Evolutionary conservation across 2,113 vertebrate genomes (phyloP).

Genomic region (Strix aluco): DNA sequence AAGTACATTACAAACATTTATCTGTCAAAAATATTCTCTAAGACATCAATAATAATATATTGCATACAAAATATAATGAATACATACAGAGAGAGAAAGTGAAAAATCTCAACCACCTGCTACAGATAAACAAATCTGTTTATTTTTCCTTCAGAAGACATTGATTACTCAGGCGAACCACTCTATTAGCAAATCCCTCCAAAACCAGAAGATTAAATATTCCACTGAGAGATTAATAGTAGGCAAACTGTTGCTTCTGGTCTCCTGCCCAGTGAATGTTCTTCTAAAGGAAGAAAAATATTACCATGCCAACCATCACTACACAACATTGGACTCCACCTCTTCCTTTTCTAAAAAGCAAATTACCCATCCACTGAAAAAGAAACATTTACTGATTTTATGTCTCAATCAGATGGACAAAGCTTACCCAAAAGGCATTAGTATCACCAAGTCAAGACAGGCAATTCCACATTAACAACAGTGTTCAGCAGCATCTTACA

Average conservation of each 20-base stretch:
- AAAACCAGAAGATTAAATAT: conserved; percentile 36
- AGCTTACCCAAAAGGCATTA: neutral
- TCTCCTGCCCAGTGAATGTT: conserved; percentile 1
- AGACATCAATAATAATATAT: neutral
- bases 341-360: neutral
- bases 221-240: neutral
- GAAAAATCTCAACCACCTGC: neutral
- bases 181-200: conserved; percentile 8
- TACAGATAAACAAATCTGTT: conserved; percentile 6
- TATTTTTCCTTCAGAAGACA: conserved; percentile 6
- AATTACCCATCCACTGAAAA: neutral
- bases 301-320: neutral
- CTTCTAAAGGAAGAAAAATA: conserved; percentile 8
- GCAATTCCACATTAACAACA: neutral
- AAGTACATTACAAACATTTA: neutral
- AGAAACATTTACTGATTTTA: neutral
- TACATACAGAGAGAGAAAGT: neutral
- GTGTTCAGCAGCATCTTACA: neutral
- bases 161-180: neutral
- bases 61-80: neutral
- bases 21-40: neutral
- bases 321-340: neutral
- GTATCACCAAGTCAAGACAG: neutral
- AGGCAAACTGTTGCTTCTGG: conserved; percentile 27
- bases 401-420: neutral